Percentiles rank a stretch among this genome's conserved stretches.
Conservation (phyloP, 2,888 invertebrate genomes). For the Aethes cnicana region DNA sequence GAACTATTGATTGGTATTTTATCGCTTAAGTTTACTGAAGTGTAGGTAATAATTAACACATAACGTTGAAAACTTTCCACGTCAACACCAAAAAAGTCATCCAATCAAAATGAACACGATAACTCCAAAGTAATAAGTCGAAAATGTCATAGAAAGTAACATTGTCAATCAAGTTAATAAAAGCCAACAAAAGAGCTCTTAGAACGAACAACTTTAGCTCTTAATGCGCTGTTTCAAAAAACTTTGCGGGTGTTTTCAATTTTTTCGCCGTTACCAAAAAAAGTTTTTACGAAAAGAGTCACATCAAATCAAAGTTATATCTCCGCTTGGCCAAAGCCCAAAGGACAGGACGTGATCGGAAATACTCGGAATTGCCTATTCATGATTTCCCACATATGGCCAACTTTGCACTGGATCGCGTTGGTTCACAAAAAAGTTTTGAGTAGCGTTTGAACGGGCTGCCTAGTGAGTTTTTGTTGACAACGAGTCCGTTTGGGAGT, state of each 20-base stretch:
- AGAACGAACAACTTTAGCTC: constrained; percentile 29
- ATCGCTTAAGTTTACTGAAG: no score
- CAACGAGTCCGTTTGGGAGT: constrained; percentile 36
- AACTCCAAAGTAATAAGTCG: constrained; percentile 19
- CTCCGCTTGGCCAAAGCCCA: constrained; percentile 61
- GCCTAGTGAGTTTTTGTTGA: constrained; percentile 37
- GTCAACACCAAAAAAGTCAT: constrained; percentile 13
- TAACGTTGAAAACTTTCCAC: constrained; percentile 10
- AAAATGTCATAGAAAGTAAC: constrained; percentile 11
- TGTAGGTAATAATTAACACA: no score
- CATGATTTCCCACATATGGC: constrained; percentile 56
- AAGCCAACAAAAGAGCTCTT: constrained; percentile 22
- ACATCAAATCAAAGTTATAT: constrained; percentile 54
- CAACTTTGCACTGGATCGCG: constrained; percentile 50
- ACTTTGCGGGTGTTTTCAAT: constrained; percentile 33
- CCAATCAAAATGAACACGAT: constrained; percentile 12
- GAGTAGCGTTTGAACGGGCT: constrained; percentile 43
- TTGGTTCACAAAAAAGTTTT: constrained; percentile 45
- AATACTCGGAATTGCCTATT: constrained; percentile 70
- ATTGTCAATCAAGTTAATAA: constrained; percentile 21
- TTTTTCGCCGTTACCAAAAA: constrained; percentile 35
- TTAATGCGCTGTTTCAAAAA: constrained; percentile 32
- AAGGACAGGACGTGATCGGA: constrained; percentile 66
- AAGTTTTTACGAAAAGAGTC: constrained; percentile 39
- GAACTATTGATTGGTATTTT: no score